Evolutionary conservation across 2,113 vertebrate species (phyloP).

Genomic region (Seriola rivoliana): DNA sequence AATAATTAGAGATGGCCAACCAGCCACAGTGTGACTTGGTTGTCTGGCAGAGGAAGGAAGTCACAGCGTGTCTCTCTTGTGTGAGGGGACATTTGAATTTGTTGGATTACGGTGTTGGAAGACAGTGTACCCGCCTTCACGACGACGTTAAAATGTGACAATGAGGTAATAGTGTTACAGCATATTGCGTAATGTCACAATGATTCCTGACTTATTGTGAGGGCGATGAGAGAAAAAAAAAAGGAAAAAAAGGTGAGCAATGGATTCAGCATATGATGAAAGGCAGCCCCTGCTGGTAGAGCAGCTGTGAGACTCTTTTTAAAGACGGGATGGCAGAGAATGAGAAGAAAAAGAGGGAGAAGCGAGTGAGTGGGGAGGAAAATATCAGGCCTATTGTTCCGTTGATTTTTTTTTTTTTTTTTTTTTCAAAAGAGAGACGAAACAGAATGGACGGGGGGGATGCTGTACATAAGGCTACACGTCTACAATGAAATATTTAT

Average conservation of each 20-base stretch:
- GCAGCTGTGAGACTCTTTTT: constrained; percentile 85
- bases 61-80: constrained; percentile 43
- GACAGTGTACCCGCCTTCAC: constrained; percentile 42
- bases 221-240: constrained; percentile 67
- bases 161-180: constrained; percentile 79
- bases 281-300: constrained; percentile 83
- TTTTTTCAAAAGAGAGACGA: constrained; percentile 74
- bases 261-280: constrained; percentile 66
- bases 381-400: constrained; percentile 88
- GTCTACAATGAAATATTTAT: constrained; percentile 61
- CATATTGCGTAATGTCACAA: constrained; percentile 75
- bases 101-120: constrained; percentile 46
- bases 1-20: constrained; percentile 86
- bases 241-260: constrained; percentile 61
- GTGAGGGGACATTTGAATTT: constrained; percentile 51
- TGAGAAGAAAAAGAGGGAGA: constrained; percentile 39
- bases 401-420: constrained; percentile 77
- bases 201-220: constrained; percentile 68
- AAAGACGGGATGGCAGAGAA: constrained; percentile 59
- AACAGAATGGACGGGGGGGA: constrained; percentile 49
- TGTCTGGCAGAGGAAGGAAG: constrained; percentile 67
- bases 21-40: constrained; percentile 63
- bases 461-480: constrained; percentile 12
- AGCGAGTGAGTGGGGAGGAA: constrained; percentile 52
- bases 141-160: constrained; percentile 62